Conservation (phyloP, 1,140 invertebrate species). For the Musca vetustissima region DNA sequence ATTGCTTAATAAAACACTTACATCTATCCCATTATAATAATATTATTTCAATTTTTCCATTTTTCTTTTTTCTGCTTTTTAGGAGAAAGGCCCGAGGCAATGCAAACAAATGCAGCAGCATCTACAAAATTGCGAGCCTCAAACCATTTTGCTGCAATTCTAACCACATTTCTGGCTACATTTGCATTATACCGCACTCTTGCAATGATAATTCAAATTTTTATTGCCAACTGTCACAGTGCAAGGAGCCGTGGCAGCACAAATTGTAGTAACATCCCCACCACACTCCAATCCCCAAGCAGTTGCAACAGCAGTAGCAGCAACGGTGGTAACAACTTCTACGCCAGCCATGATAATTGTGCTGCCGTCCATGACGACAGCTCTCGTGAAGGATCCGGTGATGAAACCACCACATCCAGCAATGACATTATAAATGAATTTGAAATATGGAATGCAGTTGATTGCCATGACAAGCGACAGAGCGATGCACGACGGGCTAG, state of each 20-base stretch:
- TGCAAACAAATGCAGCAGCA: conserved; percentile 53
- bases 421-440: too few species aligned
- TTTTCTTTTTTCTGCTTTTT: conserved; percentile 31
- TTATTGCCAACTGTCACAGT: conserved; percentile 40
- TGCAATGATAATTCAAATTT: neutral
- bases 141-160: conserved; percentile 23
- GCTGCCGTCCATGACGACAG: neutral
- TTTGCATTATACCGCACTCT: conserved; percentile 5
- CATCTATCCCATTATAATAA: too few species aligned
- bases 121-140: conserved; percentile 26
- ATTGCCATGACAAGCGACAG: too few species aligned
- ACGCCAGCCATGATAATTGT: conserved; percentile 6
- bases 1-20: too few species aligned
- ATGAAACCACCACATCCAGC: too few species aligned
- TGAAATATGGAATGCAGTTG: too few species aligned
- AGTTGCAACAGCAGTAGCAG: neutral
- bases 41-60: neutral
- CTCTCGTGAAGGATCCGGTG: too few species aligned
- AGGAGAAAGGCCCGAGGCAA: conserved; percentile 54
- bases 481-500: too few species aligned
- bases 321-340: neutral
- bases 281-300: neutral
- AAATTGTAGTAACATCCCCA: neutral
- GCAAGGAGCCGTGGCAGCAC: conserved; percentile 24
- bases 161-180: conserved; percentile 26